Evolutionary conservation across 2,113 vertebrate species (phyloP).

Genomic region (Corvus cornix): DNA sequence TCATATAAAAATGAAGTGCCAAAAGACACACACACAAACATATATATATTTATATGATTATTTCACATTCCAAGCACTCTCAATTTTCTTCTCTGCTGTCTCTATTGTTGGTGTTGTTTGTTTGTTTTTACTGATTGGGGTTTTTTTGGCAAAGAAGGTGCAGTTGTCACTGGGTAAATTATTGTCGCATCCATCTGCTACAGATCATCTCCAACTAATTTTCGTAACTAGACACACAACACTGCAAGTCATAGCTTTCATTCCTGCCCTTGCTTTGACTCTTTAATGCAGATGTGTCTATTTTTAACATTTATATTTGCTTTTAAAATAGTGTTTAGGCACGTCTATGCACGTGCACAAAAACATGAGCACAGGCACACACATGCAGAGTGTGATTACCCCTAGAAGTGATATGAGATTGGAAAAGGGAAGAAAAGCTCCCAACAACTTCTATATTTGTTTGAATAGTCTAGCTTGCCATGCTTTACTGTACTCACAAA

Average conservation of each 20-base stretch:
- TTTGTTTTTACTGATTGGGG: not conserved
- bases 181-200: not conserved
- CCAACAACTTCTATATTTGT: not conserved
- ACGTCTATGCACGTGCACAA: not conserved
- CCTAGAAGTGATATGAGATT: not conserved
- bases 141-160: not conserved
- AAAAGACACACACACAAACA: not conserved
- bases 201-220: not conserved
- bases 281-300: not conserved
- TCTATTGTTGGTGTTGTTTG: not conserved
- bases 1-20: slow-evolving; percentile 52
- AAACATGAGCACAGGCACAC: not conserved
- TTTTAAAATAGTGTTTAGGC: not conserved
- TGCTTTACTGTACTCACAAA: not conserved
- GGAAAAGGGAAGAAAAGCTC: not conserved
- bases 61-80: slow-evolving; percentile 12
- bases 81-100: not conserved
- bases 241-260: not conserved
- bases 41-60: not conserved
- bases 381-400: not conserved
- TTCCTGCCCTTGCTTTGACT: not conserved
- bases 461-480: rapidly evolving
- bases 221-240: not conserved
- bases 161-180: not conserved
- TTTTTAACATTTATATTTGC: not conserved